Evolutionary conservation across 2,888 invertebrate species (phyloP).

Genomic region (Papilio demoleus): DNA sequence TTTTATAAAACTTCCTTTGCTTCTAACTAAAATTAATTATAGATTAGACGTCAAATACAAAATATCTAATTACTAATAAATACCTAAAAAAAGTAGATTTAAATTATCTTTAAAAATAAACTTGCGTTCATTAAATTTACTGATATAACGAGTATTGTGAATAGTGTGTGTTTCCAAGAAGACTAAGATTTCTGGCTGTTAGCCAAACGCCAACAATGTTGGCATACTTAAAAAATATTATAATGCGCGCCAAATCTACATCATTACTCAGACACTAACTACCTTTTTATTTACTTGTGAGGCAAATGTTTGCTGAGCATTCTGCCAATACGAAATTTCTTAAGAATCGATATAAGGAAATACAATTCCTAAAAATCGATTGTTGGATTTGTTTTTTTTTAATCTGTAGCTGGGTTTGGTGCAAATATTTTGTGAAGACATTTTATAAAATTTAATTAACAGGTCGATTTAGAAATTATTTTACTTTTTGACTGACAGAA

Average conservation of each 20-base stretch:
- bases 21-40: neutral
- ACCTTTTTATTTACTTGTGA: conserved; percentile 32
- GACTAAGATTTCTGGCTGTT: conserved; percentile 20
- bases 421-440: neutral
- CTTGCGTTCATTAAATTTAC: conserved; percentile 16
- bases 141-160: conserved; percentile 3
- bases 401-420: neutral
- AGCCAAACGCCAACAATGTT: conserved; percentile 41
- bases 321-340: conserved; percentile 15
- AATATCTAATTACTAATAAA: too few relatives aligned
- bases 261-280: conserved; percentile 42
- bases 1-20: neutral
- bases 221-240: conserved; percentile 42
- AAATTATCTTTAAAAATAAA: conserved; percentile 11
- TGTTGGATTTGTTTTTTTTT: neutral
- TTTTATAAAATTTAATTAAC: neutral
- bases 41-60: too few relatives aligned
- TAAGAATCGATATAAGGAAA: conserved; percentile 14
- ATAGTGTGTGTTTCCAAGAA: conserved; percentile 29
- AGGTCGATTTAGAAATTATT: too few relatives aligned
- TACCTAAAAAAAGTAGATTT: neutral
- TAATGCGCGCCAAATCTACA: conserved; percentile 37
- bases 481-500: too few relatives aligned
- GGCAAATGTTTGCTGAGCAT: conserved; percentile 28
- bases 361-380: neutral